Conservation (phyloP, 2,113 vertebrate species). For the Ciconia boyciana region DNA sequence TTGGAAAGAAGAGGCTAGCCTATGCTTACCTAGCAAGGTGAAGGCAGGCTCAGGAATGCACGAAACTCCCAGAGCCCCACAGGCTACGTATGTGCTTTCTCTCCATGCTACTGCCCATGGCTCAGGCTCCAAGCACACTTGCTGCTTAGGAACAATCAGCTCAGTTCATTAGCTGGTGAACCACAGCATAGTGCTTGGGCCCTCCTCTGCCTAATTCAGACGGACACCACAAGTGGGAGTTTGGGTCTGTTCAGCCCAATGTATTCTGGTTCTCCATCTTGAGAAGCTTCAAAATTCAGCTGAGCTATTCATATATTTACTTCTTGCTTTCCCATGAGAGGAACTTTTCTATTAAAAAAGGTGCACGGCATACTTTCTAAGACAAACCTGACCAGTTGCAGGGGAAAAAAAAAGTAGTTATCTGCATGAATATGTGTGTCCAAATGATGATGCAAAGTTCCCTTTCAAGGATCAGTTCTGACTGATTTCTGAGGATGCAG, state of each 20-base stretch:
- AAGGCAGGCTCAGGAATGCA: background rate
- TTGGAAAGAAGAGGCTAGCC: background rate
- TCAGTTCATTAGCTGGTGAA: background rate
- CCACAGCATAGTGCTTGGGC: background rate
- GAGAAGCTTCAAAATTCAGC: background rate
- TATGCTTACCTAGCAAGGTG: background rate
- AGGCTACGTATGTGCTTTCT: background rate
- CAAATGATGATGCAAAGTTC: background rate
- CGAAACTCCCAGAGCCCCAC: background rate
- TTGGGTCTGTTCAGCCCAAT: background rate
- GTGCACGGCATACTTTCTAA: background rate
- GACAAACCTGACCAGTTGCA: background rate
- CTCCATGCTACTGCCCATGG: background rate
- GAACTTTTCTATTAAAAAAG: background rate
- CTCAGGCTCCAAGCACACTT: fast-evolving
- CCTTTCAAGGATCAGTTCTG: background rate
- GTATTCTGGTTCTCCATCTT: background rate
- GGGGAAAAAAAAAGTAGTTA: background rate
- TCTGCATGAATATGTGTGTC: background rate
- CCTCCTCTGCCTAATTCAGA: background rate
- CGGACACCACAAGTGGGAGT: background rate
- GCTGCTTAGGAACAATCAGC: background rate
- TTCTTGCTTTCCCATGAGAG: background rate
- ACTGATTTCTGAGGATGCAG: background rate
- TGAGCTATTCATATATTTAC: background rate